These are phyloP conservation scores for Larimichthys polyactis DNA, from an alignment of 2,113 vertebrate species.

Conservation along the genomic window DNA sequence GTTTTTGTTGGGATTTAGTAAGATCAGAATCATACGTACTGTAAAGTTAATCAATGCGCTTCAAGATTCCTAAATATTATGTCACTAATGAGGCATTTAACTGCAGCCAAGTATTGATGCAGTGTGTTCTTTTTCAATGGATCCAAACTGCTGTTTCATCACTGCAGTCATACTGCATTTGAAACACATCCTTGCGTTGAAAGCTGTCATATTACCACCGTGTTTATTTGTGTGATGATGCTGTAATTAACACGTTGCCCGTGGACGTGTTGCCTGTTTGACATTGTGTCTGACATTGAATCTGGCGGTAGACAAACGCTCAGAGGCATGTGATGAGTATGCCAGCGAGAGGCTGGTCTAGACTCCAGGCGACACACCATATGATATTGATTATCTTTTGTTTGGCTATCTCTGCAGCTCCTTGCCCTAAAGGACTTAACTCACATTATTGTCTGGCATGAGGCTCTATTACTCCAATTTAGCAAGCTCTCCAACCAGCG, in stretches of 20 bases:
- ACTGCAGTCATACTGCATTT: not conserved
- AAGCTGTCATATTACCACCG: conserved; percentile 33
- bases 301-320: conserved; percentile 70
- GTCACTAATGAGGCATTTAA: not conserved
- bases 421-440: conserved; percentile 81
- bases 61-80: not conserved
- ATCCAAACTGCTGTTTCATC: not conserved
- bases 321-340: conserved; percentile 78
- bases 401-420: conserved; percentile 79
- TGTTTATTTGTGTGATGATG: conserved; percentile 58
- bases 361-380: conserved; percentile 80
- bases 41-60: not conserved
- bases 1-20: not conserved
- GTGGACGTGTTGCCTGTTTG: conserved; percentile 70
- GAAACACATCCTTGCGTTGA: conserved; percentile 1
- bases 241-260: conserved; percentile 73
- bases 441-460: conserved; percentile 77
- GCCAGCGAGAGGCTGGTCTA: conserved; percentile 69
- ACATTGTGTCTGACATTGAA: conserved; percentile 84
- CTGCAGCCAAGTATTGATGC: not conserved
- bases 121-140: not conserved
- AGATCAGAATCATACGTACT: not conserved
- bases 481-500: conserved; percentile 42
- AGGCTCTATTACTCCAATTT: conserved; percentile 75
- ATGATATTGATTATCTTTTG: conserved; percentile 87